Evolutionary conservation across 1,140 invertebrate species (phyloP), one percentile per base, ranked within the genome.

Genomic region (Amphibalanus amphitrite): DNA sequence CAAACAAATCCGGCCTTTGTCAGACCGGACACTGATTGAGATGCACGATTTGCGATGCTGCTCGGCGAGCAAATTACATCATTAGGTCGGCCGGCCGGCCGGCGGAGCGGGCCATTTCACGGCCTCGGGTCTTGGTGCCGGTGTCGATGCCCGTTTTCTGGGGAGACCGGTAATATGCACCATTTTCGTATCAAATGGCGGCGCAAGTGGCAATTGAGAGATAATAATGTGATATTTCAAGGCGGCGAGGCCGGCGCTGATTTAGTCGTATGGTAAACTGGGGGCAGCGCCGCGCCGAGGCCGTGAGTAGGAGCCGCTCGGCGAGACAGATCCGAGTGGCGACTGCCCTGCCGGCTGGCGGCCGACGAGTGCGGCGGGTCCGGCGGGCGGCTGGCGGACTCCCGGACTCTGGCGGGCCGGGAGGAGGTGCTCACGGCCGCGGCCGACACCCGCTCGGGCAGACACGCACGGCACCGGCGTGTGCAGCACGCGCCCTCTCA

Each of bases 181-280:
- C 47, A 59, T 59, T 59, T 59, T 59, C 47, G 47, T 59, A 59
- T 59, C 47, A 59, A 59, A 59, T 59, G 47, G 47, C 47, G 47
- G 47, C 20, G 47, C 47, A 59, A 59, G 47, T 59, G 47, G 47
- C 20, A 59, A 59, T 59, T 59, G 47, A 59, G 47, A 59, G 47
- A 59, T 59, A 59, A 59, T 59, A 59, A 59, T 59, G 47, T 59
- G 47, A 59, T 59, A 59, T 23, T 59, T 59, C 47, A 59, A 59
- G 47, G 47, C 47, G 47, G 47, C 47, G 10, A 8, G 47, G 47
- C 47, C 13, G 47, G 6, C 47, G 47, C 47, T 59, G 47, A 59
- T 59, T 59, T 59, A 59, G 47, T 20, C 20, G 47, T 59, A 59
- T 59, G 47, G 47, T 59, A 59, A 59, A 59, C 47, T 59, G 47